These are phyloP conservation scores for Hydractinia echinata DNA, from an alignment of 30 jellyfish, hydroid and myxozoan genomes.

Conservation along the genomic window DNA sequence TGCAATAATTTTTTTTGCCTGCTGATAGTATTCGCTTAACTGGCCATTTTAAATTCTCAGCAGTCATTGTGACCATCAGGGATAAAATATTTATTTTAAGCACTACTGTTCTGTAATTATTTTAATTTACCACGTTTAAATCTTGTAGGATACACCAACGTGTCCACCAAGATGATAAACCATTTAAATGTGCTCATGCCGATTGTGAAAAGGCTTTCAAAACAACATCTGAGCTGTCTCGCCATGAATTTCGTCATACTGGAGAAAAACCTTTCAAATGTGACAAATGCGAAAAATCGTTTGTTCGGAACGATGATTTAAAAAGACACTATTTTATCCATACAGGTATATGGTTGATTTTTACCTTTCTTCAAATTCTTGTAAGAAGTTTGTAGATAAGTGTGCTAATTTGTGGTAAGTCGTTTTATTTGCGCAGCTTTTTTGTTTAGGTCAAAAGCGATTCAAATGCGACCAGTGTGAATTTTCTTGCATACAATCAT, in stretches of 20 bases:
- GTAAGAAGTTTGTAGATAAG: not conserved
- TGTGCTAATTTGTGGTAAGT: not conserved
- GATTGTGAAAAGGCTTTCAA: slow-evolving; percentile 87
- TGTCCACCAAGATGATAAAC: slow-evolving; percentile 86
- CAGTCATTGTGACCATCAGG: too few species aligned
- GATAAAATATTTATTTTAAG: too few species aligned
- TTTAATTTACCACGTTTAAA: not conserved
- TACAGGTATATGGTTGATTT: slow-evolving; percentile 57
- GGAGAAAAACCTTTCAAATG: slow-evolving; percentile 93
- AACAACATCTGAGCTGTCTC: slow-evolving; percentile 87
- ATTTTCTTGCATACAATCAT: slow-evolving; percentile 92
- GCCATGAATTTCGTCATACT: slow-evolving; percentile 94
- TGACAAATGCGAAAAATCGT: slow-evolving; percentile 75
- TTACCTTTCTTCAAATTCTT: not conserved
- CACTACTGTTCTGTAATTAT: not conserved
- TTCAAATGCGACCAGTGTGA: slow-evolving; percentile 97
- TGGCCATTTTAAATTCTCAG: too few species aligned
- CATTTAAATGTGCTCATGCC: slow-evolving; percentile 63
- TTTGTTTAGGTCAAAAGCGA: slow-evolving; percentile 68
- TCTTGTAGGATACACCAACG: slow-evolving; percentile 72
- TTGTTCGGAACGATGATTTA: slow-evolving; percentile 87
- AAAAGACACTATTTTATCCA: slow-evolving; percentile 84
- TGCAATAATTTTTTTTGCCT: too few species aligned
- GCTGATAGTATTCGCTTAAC: too few species aligned
- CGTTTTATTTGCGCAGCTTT: too few species aligned